Percentiles rank a stretch among this genome's conserved stretches.
phyloP scores from a whole-genome alignment of 2,888 invertebrate species.

The Lampropteryx suffumata region DNA sequence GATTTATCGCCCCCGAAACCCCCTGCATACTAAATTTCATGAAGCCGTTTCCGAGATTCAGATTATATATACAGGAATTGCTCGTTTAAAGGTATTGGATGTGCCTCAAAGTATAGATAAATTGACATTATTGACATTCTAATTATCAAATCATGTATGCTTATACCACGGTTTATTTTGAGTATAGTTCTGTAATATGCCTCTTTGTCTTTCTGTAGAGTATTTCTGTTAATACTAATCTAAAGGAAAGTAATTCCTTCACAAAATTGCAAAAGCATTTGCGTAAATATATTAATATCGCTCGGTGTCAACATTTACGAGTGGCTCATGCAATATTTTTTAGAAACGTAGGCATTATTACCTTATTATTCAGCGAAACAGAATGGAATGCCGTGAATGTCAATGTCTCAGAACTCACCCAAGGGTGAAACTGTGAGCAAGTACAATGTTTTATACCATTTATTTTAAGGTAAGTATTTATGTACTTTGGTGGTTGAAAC shows the following conservation, averaged over 20 bases:
- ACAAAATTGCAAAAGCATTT: constrained; percentile 58
- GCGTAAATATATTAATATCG: constrained; percentile 64
- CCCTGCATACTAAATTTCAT: too few relatives aligned
- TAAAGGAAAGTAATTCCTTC: constrained; percentile 32
- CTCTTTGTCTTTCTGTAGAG: constrained; percentile 9
- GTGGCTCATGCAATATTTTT: constrained; percentile 45
- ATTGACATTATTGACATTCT: too few relatives aligned
- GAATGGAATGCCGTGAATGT: constrained; percentile 53
- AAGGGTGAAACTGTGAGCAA: constrained; percentile 38
- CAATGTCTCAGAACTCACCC: constrained; percentile 61
- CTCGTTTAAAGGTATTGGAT: neutral
- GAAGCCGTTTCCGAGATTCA: too few relatives aligned
- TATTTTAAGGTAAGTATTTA: constrained; percentile 14
- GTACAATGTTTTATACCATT: constrained; percentile 7
- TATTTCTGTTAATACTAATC: too few relatives aligned
- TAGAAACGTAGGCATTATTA: constrained; percentile 46
- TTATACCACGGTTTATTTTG: too few relatives aligned
- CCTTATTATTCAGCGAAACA: constrained; percentile 29
- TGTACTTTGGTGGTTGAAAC: constrained; percentile 17
- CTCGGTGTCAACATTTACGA: constrained; percentile 53
- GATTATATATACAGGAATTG: too few relatives aligned
- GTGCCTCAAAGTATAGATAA: neutral
- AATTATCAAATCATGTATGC: too few relatives aligned
- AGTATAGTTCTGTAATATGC: too few relatives aligned
- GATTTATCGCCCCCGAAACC: too few relatives aligned